Base-by-base conservation (phyloP, 2,888 invertebrate species). In the Sesia apiformis region DNA sequence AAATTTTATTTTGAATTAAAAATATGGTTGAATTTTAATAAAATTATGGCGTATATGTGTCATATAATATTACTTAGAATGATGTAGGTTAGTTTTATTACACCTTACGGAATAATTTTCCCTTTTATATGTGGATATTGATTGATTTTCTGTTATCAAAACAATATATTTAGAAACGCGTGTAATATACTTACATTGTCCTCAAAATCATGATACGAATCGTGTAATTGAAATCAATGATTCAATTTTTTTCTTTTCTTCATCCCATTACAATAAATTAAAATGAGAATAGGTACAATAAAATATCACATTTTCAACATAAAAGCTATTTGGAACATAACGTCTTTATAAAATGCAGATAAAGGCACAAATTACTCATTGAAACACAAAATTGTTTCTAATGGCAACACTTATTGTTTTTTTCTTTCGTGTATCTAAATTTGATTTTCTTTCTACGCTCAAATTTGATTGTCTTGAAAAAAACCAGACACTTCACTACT, bases 181-280 rank as follows among this genome's bases (percentile, higher is more conserved):
- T 46, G 4, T 7, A 49, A 8, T 42, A 42, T 54, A 66, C 66
- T 65, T 55, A 66, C 66, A 60, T 52, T 40, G 56, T 54, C 38
- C 52, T 53, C 38, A 60, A 39, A 58, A 61, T 59, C 65, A 66
- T 66, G 58, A 60, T 64, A 55, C 7, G 38, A 38, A 38, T 51
- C 23, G 4, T 46, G 8, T 46, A 23, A 7, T 4, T 46, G 46
- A 7, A 46, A 23, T 8, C 3, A 5, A 46, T 46, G 8, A 46
- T 8, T 8, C 46, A 4, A 1, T 46, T 3, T 23, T 23, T 46
- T 46, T 46, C 46, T 46, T 23, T 46, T 46, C 46, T 46, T 46
- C 46, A 46, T 46, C 8, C 46, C 46, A 46, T 8, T 4, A 23
- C 5, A 46, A 4, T 8, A 46, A 46, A 8, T 4, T 4, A 46